Base-by-base conservation (phyloP, 64 coral and sea anemone species). In the Actinia tenebrosa region DNA sequence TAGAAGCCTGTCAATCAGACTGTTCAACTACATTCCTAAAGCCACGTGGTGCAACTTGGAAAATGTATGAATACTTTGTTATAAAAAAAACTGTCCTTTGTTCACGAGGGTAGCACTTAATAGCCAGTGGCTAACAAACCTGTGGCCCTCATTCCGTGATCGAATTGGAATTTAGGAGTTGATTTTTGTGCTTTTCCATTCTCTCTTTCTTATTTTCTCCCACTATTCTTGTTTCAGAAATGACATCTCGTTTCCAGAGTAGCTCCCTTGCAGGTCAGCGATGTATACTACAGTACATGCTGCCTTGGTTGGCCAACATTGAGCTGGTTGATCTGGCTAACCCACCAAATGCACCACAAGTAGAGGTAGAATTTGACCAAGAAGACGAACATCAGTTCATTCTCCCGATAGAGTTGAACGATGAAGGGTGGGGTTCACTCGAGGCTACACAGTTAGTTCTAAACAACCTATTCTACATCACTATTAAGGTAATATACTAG, bases 391-490 rank as follows among this genome's bases (percentile, higher is more conserved):
- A 87, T 26, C 83, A 79, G 68, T 55, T 87, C 18, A 63, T 99
- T 45, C 83, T 85, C 17, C 97, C 88, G 9, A 85, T 99, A 18
- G 89, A 95, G 72, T 88, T 99, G 59, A 85, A 92, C 15, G 97
- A 91, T n/a, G 97, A 95, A 58, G 97, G 97, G 64, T 99, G 97
- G 97, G 97, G 97, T 15, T 99, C 97, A 52, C 79, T 89, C 18
- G 93, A 95, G 83, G 97, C 97, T 16, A 99, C 88, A 5, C 97
- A 95, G 71, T 44, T 99, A 47, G 97, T 99, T 7, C 91, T 99
- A 25, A 94, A 99, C 77, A 99, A 99, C 60, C 45, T 99, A 20
- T 99, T 99, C 83, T 95, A 90, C 82, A 95, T 99, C 47, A 95
- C 97, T 83, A 93, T 95, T 1, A 99, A 99, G 91, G 97, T 99